Conservation (phyloP, 2,113 vertebrate species). For the Ameiurus melas region DNA sequence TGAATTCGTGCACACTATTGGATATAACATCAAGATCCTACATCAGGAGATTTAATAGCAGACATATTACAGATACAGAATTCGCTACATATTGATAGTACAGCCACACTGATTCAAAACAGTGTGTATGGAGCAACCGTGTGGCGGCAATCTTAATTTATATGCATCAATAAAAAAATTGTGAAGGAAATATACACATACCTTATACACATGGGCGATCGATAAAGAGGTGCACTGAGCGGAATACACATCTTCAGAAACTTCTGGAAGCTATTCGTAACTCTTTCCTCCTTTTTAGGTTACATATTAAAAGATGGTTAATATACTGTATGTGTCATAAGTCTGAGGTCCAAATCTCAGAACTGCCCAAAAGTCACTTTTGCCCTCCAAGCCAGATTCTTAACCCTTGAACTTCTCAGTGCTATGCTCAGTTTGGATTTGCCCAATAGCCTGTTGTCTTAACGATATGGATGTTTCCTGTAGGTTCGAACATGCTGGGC, state of each 20-base stretch:
- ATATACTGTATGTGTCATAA: not conserved
- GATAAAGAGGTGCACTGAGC: not conserved
- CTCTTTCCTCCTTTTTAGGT: not conserved
- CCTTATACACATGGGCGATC: not conserved
- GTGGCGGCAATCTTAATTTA: not conserved
- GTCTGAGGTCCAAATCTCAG: not conserved
- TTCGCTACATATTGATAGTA: not conserved
- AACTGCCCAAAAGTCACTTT: not conserved
- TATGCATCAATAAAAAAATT: not conserved
- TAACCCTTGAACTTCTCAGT: not conserved
- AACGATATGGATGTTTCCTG: conserved; percentile 4
- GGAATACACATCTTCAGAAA: not conserved
- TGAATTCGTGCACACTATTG: not conserved
- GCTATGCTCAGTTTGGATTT: not conserved
- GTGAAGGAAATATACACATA: not conserved
- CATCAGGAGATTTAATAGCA: not conserved
- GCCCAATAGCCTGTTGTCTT: not conserved
- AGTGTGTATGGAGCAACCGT: not conserved
- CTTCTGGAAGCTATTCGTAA: not conserved
- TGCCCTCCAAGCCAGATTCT: not conserved
- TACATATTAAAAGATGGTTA: not conserved
- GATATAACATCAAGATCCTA: not conserved
- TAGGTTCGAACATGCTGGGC: conserved; percentile 85
- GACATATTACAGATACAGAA: not conserved
- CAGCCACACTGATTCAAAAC: not conserved